phyloP scores from a whole-genome alignment of 2,888 invertebrate species.

The Platycnemis pennipes region DNA sequence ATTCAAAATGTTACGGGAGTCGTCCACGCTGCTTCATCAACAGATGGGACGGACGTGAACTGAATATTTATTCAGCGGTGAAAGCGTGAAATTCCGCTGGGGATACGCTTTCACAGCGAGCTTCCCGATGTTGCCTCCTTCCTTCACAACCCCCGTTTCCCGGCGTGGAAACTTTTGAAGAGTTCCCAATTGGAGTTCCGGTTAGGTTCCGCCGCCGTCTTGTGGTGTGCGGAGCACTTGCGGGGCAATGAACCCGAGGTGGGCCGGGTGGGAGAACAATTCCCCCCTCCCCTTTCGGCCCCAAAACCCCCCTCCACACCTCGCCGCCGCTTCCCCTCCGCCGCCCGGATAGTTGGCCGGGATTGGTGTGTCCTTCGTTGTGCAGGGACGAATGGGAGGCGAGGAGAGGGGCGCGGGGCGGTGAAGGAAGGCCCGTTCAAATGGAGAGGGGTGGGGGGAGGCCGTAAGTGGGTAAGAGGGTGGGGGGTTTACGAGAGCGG shows the following conservation, averaged over 20 bases:
- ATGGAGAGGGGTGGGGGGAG: background rate
- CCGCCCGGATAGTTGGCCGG: constrained; percentile 61
- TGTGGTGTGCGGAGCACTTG: background rate
- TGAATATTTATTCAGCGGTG: too few relatives aligned
- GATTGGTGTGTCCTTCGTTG: constrained; percentile 65
- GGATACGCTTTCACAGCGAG: too few relatives aligned
- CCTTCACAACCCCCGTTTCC: too few relatives aligned
- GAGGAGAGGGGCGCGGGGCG: background rate
- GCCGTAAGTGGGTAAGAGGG: background rate
- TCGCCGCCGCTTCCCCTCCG: background rate
- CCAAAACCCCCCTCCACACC: background rate
- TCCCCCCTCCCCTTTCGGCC: background rate
- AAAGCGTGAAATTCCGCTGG: too few relatives aligned
- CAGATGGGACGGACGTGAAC: too few relatives aligned
- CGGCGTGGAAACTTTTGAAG: too few relatives aligned
- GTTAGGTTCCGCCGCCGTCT: too few relatives aligned
- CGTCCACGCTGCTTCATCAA: too few relatives aligned
- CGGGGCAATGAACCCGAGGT: constrained; percentile 44
- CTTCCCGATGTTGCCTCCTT: too few relatives aligned
- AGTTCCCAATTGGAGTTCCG: background rate
- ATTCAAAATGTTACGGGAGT: too few relatives aligned
- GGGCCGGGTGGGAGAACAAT: background rate
- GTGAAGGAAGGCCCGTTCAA: background rate
- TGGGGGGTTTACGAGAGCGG: background rate
- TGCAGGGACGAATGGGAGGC: constrained; percentile 51